Evolutionary conservation across 2,113 vertebrate genomes (phyloP), one percentile per base, ranked within the genome.

Genomic region (Gadus chalcogrammus): DNA sequence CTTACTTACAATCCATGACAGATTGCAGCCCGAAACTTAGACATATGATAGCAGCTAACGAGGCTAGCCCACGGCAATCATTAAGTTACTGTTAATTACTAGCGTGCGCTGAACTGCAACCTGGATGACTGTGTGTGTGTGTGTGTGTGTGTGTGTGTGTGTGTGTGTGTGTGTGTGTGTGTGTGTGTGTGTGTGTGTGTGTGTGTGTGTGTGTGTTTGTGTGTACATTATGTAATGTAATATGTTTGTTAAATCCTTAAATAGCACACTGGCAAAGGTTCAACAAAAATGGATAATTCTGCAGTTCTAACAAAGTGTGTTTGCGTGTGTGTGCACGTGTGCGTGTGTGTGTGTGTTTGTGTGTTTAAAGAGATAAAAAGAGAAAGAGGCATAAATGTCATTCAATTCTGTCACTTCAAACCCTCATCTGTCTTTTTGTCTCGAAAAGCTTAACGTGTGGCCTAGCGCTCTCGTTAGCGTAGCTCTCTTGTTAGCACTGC

Each of bases 11-110:
- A 73, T 73, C 69, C 69, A 61, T 56, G 69, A 91, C 91, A 92
- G 89, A 88, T 88, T 92, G 90, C 73, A 68, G 65, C 74, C 82
- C 70, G 73, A 84, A 82, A 84, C 52, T 74, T 65, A 17, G 82
- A 86, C 91, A 92, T 89, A 92, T 89, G 90, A 78, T 88, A 88
- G 78, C 69, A 77, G 83, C 88, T 92, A 92, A 92, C 81, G 83
- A 91, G 88, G 74, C 73, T 72, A 71, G 85, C 91, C 84, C 76
- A 68, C 73, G 85, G 91, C 86, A 84, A 69, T 85, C 85, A 84
- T 77, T 48, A 48, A 13, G 42, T 48, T 52, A 79, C 64, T n/a
- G 58, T 70, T 84, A 74, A 85, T 84, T 82, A 84, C 71, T 28
- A 61, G 76, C 68, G 77, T 79, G 42, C 84, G 65, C 60, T 62